Percentiles rank a stretch among this genome's conserved stretches.
These are phyloP conservation scores for Eurystomus gularis DNA, from an alignment of 2,113 vertebrate species.

Conservation along the genomic window DNA sequence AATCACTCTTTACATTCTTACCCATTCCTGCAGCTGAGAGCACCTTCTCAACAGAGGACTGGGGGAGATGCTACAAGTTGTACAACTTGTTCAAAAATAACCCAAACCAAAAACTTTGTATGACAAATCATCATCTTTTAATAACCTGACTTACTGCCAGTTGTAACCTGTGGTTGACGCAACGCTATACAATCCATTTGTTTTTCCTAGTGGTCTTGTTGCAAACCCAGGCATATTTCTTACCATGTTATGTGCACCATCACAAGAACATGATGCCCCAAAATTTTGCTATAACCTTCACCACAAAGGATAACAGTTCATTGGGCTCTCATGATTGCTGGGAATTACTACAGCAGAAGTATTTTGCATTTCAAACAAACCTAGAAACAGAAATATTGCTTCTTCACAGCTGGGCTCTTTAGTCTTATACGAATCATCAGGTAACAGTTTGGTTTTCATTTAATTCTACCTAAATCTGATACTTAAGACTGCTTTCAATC, in stretches of 20 bases:
- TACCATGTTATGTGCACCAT: background rate
- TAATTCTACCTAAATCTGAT: background rate
- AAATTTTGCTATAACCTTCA: background rate
- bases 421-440: background rate
- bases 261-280: background rate
- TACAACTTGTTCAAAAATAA: constrained; percentile 1
- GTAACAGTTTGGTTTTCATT: background rate
- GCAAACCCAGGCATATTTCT: background rate
- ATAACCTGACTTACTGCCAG: background rate
- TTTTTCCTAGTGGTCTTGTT: background rate
- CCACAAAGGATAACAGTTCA: background rate
- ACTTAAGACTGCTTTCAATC: background rate
- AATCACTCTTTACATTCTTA: background rate
- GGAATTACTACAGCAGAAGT: background rate
- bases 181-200: background rate
- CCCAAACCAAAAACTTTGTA: background rate
- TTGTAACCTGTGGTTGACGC: background rate
- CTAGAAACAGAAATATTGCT: background rate
- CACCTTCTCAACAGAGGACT: background rate
- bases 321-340: background rate
- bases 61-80: background rate
- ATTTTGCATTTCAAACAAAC: background rate
- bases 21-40: background rate
- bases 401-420: background rate
- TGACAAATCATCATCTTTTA: background rate